A percentile compares a stretch with the other conserved stretches of the same genome.
These are phyloP conservation scores for Australoheros facetus DNA, from an alignment of 2,797 vertebrate genomes.

Conservation along the genomic window DNA sequence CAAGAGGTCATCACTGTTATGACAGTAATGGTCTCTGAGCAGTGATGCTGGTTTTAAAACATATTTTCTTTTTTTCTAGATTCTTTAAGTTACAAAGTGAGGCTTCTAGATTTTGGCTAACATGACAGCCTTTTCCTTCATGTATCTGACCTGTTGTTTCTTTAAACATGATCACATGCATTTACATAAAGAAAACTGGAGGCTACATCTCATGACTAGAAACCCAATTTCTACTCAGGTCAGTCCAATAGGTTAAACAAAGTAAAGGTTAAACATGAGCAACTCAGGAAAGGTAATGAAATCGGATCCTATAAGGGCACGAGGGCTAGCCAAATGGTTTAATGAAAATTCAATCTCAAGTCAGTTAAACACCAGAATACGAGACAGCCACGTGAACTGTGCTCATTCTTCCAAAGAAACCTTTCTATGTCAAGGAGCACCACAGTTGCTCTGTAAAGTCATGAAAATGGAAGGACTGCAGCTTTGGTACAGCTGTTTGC, in stretches of 20 bases:
- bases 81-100: neutral
- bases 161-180: neutral
- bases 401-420: neutral
- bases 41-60: neutral
- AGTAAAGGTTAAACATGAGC: neutral
- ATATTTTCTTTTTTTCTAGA: neutral
- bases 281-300: neutral
- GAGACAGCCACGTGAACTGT: fast-evolving
- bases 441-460: neutral
- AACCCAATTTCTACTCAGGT: constrained; percentile 19
- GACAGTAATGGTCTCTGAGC: neutral
- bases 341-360: neutral
- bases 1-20: neutral
- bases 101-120: neutral
- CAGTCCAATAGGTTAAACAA: neutral
- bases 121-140: neutral
- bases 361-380: neutral
- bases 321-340: neutral
- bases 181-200: neutral
- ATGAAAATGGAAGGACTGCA: neutral
- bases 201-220: constrained; percentile 1
- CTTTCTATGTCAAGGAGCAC: neutral
- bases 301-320: neutral
- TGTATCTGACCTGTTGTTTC: neutral
- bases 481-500: neutral